Conservation (phyloP, 2,113 vertebrate genomes). For the Helogale parvula region DNA sequence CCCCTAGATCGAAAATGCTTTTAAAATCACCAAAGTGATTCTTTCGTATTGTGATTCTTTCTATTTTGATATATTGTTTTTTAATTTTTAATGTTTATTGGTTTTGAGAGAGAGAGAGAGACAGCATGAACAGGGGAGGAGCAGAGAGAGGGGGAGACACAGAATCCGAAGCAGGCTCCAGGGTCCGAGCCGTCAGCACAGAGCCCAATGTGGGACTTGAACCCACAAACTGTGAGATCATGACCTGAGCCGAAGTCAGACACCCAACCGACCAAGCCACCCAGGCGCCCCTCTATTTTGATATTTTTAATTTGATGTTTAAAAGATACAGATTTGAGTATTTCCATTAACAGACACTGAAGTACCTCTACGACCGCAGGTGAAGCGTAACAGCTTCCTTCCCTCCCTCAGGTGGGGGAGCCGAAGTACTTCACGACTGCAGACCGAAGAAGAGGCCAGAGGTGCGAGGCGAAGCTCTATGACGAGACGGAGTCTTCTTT, state of each 20-base stretch:
- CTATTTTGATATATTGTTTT: conserved; percentile 13
- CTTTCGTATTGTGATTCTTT: neutral
- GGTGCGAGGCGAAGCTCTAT: conserved; percentile 95
- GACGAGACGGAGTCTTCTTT: conserved; percentile 94
- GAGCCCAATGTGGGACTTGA: too few species aligned
- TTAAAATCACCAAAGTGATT: neutral
- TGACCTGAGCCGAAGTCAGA: too few species aligned
- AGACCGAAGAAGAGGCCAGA: conserved; percentile 94
- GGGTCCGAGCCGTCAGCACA: too few species aligned
- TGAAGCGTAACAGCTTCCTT: conserved; percentile 52
- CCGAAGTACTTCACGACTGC: conserved; percentile 92
- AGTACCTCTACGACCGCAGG: neutral
- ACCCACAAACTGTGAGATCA: too few species aligned
- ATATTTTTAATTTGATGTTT: conserved; percentile 31
- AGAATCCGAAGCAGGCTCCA: too few species aligned
- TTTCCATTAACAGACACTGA: conserved; percentile 32
- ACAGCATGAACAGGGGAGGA: too few species aligned
- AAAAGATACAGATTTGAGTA: conserved; percentile 41
- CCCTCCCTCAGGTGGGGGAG: conserved; percentile 89
- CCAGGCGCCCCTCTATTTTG: neutral
- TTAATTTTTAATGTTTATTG: too few species aligned
- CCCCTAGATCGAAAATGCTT: neutral
- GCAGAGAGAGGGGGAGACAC: too few species aligned
- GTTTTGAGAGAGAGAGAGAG: too few species aligned
- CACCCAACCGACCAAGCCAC: too few species aligned